Evolutionary conservation across 2,888 invertebrate species (phyloP).

Genomic region (Monopis laevigella): DNA sequence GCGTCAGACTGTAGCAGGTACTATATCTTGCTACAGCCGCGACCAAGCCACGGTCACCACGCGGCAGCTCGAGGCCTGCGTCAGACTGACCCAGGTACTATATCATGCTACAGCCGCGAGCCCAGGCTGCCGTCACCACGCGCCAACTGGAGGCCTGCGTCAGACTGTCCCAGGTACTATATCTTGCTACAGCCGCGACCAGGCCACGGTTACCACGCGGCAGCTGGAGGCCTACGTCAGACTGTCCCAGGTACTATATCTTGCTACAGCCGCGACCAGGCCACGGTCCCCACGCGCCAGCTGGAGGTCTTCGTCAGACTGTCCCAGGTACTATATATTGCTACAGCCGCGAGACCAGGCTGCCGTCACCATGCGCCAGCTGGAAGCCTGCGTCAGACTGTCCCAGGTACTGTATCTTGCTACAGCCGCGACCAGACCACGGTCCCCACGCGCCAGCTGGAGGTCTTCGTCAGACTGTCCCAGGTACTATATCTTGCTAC

Average conservation of each 20-base stretch:
- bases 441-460: constrained; percentile 87
- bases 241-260: constrained; percentile 81
- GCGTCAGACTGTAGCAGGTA: constrained; percentile 84
- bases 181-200: too few relatives aligned
- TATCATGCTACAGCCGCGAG: too few relatives aligned
- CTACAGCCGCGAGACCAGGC: constrained; percentile 74
- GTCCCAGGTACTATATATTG: constrained; percentile 81
- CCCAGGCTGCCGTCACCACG: constrained; percentile 87
- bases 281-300: constrained; percentile 87
- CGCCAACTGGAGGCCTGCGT: constrained; percentile 91
- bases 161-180: constrained; percentile 81
- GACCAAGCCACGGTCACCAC: constrained; percentile 83
- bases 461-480: constrained; percentile 87
- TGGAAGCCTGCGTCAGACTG: constrained; percentile 88
- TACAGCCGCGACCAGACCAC: constrained; percentile 78
- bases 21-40: too few relatives aligned
- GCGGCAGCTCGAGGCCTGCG: constrained; percentile 88
- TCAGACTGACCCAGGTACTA: constrained; percentile 83
- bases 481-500: too few relatives aligned
- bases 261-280: too few relatives aligned
- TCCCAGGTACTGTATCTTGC: too few relatives aligned
- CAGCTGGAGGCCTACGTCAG: constrained; percentile 91
- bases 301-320: constrained; percentile 88
- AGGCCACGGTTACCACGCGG: constrained; percentile 81
- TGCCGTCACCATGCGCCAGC: constrained; percentile 87